Evolutionary conservation across 2,888 invertebrate species (phyloP), one percentile per base, ranked within the genome.

Genomic region (Epinotia bilunana): DNA sequence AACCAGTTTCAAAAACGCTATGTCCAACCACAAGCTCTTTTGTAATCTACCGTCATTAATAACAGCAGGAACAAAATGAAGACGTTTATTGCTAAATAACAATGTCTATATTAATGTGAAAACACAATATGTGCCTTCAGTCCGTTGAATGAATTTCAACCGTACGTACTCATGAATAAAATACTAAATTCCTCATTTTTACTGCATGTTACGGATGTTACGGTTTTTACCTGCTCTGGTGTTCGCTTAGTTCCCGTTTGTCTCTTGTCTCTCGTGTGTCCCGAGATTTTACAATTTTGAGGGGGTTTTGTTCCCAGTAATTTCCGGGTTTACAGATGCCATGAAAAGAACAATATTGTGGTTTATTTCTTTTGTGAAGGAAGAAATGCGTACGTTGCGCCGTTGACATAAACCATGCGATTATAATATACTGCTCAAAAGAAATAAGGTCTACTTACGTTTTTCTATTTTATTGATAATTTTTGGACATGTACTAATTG

Each of bases 21-120:
- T 69, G 28, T 69, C 46, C 62, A 57, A 64, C 46, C 57, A 23
- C 67, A 68, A 62, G 62, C 63, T 43, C 63, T 63, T 46, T 43
- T 55, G 55, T 63, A 69, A 69, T 74, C 63, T 74, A 62, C 73
- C 55, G 57, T 46, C 68, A 69, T 73, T 57, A 62, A 69, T 69
- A 69, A 69, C 62, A 63, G 53, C 43, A 13, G 73, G 49, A 62
- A 73, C 62, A 57, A 63, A 55, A 69, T 69, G 69, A 63, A 69
- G 74, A 74, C 69, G 55, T 68, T 74, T 74, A 69, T 69, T 57
- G 58, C 63, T 11, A 33, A 49, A 61, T n/a, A 57, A 69, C 46
- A 60, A 69, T 60, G 58, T 46, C 3, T 11, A 69, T 23, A 13
- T 57, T 43, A n/a, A 9, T 58, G 20, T 16, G 23, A 28, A 28